Evolutionary conservation across 1,140 invertebrate species (phyloP).

Genomic region (Pentalonia nigronervosa): DNA sequence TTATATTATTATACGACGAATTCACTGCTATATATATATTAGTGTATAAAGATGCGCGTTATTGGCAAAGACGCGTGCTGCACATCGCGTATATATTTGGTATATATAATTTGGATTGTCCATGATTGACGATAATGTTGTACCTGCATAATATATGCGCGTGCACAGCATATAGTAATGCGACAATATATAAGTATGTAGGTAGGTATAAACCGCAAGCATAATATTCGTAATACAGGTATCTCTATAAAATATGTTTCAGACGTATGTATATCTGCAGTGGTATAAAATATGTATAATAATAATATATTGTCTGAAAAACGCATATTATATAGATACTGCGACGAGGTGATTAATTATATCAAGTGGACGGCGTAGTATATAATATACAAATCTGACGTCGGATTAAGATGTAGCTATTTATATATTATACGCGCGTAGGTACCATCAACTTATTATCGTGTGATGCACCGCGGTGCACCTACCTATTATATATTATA

Average conservation of each 20-base stretch:
- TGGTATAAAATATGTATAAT: not conserved
- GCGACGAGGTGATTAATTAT: constrained; percentile 21
- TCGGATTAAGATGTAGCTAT: constrained; percentile 8
- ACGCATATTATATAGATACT: not conserved
- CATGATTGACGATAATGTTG: not conserved
- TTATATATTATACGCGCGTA: too few species aligned
- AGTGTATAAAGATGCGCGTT: not conserved
- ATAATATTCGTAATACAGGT: too few species aligned
- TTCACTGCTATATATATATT: too few species aligned
- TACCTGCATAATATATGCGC: too few species aligned
- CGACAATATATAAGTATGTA: too few species aligned
- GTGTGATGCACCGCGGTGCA: constrained; percentile 7
- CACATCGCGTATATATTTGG: not conserved
- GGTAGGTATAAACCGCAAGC: too few species aligned
- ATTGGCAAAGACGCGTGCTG: not conserved
- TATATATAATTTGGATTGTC: not conserved
- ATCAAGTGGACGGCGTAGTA: not conserved
- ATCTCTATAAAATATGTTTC: not conserved
- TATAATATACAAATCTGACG: not conserved
- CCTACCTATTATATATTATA: too few species aligned
- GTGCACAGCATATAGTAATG: too few species aligned
- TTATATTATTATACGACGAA: not conserved
- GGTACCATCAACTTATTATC: not conserved
- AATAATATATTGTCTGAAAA: not conserved
- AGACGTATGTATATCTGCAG: not conserved